A percentile compares a stretch with the other conserved stretches of the same genome.
Conservation (phyloP, 2,888 invertebrate species). For the Ennomos quercinarius region DNA sequence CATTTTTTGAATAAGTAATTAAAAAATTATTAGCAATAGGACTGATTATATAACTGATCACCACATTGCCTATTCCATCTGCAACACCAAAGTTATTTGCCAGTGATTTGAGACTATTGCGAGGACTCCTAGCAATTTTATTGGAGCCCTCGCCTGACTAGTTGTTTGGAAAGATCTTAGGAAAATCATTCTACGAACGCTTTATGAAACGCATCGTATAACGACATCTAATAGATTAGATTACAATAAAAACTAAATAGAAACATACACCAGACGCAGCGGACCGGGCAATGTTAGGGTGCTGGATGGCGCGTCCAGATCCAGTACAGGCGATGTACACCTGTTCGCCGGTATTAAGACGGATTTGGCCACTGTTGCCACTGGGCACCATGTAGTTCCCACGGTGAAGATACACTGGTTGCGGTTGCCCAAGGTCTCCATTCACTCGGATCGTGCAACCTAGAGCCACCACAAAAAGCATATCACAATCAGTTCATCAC, state of each 20-base stretch:
- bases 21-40: no score
- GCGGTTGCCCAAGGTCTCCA: constrained; percentile 83
- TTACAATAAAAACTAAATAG: not conserved
- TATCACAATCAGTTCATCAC: not conserved
- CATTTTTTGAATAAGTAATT: no score
- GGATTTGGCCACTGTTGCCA: constrained; percentile 65
- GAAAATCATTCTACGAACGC: no score
- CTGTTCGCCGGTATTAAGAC: constrained; percentile 61
- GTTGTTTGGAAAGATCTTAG: no score
- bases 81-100: no score
- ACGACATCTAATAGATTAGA: no score
- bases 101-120: no score
- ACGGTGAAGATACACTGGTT: constrained; percentile 84
- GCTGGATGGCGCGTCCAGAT: constrained; percentile 59
- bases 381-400: constrained; percentile 60
- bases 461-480: constrained; percentile 27
- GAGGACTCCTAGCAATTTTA: no score
- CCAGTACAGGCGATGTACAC: constrained; percentile 70
- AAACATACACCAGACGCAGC: constrained; percentile 60
- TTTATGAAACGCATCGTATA: no score
- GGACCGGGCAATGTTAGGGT: constrained; percentile 57
- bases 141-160: no score
- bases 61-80: no score
- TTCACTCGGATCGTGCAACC: constrained; percentile 77
- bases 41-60: no score